phyloP scores from a whole-genome alignment of 2,113 vertebrate genomes.

The Ibidorhyncha struthersii region DNA sequence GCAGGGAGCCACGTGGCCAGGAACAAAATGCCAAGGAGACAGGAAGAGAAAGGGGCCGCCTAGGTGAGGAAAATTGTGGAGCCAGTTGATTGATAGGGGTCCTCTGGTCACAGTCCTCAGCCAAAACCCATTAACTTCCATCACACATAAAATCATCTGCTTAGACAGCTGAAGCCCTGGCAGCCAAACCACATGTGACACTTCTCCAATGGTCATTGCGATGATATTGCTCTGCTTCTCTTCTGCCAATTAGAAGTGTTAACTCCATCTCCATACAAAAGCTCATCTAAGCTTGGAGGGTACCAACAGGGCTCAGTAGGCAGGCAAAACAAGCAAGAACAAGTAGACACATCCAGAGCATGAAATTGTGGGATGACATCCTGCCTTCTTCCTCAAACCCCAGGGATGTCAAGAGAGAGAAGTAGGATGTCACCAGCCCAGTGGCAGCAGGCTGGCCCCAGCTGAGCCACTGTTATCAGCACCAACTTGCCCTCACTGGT shows the following conservation, averaged over 20 bases:
- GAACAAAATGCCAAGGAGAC: background rate
- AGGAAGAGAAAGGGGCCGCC: background rate
- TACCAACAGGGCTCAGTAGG: background rate
- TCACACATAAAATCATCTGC: background rate
- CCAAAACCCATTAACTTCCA: background rate
- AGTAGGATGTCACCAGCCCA: fast-evolving
- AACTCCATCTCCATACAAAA: background rate
- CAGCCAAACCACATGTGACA: background rate
- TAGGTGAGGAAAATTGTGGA: background rate
- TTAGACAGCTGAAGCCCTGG: background rate
- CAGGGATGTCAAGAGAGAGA: background rate
- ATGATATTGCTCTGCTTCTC: background rate
- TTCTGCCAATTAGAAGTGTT: background rate
- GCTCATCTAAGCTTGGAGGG: background rate
- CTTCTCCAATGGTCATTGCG: background rate
- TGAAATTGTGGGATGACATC: background rate
- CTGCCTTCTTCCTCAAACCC: background rate
- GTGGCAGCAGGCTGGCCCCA: background rate
- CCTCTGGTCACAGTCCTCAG: background rate
- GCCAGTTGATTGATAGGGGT: background rate
- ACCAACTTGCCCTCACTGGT: background rate
- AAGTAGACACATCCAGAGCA: background rate
- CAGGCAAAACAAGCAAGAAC: background rate
- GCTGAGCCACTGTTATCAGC: background rate
- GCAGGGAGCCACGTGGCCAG: background rate